Evolutionary conservation across 2,888 invertebrate genomes (phyloP), one percentile per base, ranked within the genome.

Genomic region (Drosophila meridionalis): DNA sequence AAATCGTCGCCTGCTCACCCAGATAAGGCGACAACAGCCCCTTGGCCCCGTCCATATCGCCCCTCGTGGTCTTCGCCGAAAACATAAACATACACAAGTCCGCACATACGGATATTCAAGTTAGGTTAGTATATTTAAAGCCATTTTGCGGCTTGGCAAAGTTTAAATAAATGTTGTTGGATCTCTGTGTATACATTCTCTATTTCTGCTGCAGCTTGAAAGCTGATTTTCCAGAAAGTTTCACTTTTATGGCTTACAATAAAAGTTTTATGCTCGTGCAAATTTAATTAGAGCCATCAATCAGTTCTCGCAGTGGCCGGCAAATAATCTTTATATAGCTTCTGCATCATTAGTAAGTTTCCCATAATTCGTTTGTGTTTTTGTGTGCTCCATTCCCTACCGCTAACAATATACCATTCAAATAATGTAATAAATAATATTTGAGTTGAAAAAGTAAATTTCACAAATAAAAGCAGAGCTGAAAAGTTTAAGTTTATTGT

Each of bases 201-300:
- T 58, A 40, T 45, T 38, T 1, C 38, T 57, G 42, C 43, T 48
- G 40, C 55, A 61, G 48, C 36, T 64, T 52, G 28, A 26, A 20
- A n/a, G 67, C 66, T 42, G 59, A 26, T 40, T 56, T 61, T 65
- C 43, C 50, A 45, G 34, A 61, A 74, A 77, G 67, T 69, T 70
- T 63, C 60, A 66, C 65, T 75, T 82, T 87, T 80, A 82, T 72
- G 64, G 82, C 75, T 72, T 61, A 56, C 71, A 74, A 84, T 87
- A 82, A 87, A 87, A 78, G 74, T 84, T 87, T 80, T 61, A 78
- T 78, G 69, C 73, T 69, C 61, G 65, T 65, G 72, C 62, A 60
- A 58, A 80, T 78, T 75, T 82, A 87, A 87, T 87, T 82, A 80
- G 80, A 73, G 80, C 71, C 58, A 87, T 85, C 87, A 84, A 84